These are phyloP conservation scores for Teleopsis dalmanni DNA, from an alignment of 1,140 invertebrate species.

Conservation along the genomic window DNA sequence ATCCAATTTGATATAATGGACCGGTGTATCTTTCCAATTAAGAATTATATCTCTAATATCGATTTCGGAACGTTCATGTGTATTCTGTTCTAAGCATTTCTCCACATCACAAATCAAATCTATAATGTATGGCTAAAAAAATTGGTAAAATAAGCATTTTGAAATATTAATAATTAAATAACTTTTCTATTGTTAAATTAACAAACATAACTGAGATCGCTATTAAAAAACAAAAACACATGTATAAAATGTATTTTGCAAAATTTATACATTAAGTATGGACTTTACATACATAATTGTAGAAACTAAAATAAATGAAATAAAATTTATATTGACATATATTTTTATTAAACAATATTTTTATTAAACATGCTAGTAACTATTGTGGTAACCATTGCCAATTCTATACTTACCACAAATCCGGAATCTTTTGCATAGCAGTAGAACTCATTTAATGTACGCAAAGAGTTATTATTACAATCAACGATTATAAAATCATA, in stretches of 20 bases:
- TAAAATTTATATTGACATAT: conserved; percentile 1
- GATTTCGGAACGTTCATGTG: conserved; percentile 68
- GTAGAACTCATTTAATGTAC: conserved; percentile 80
- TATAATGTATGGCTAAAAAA: conserved; percentile 34
- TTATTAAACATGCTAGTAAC: neutral
- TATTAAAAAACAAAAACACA: neutral
- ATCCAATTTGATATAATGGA: conserved; percentile 61
- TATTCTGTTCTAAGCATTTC: conserved; percentile 73
- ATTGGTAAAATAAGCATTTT: neutral
- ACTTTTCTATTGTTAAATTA: too few relatives aligned
- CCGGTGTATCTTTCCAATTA: conserved; percentile 72
- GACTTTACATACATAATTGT: too few relatives aligned
- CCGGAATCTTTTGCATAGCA: conserved; percentile 78
- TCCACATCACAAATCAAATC: conserved; percentile 76
- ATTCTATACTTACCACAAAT: conserved; percentile 66
- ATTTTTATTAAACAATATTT: neutral
- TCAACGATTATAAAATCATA: conserved; percentile 91
- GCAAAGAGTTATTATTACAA: conserved; percentile 73
- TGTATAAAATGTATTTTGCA: too few relatives aligned
- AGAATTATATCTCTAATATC: conserved; percentile 72
- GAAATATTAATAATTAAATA: too few relatives aligned
- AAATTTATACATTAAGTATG: too few relatives aligned
- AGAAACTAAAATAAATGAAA: too few relatives aligned
- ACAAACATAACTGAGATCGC: too few relatives aligned
- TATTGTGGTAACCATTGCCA: neutral